Conservation (phyloP, 1,140 invertebrate genomes). For the Hylaeus volcanicus region DNA sequence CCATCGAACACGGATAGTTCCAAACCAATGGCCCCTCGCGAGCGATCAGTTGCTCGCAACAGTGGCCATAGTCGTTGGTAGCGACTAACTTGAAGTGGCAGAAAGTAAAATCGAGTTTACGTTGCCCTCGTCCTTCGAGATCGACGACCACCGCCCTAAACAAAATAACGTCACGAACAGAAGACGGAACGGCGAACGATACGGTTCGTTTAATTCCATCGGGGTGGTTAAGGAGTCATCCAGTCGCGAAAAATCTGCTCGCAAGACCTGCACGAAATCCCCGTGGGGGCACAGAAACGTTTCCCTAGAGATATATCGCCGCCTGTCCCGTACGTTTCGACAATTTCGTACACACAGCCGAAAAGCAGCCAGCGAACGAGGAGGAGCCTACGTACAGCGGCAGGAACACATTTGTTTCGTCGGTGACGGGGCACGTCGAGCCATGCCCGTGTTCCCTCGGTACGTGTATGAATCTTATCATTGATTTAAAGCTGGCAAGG, state of each 20-base stretch:
- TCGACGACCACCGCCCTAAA: no score
- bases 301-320: neutral
- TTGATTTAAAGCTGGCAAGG: slow-evolving; percentile 27
- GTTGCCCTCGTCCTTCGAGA: no score
- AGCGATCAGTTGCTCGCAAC: no score
- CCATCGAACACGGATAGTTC: no score
- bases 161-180: neutral
- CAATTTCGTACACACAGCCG: neutral
- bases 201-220: neutral
- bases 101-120: no score
- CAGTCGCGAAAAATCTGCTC: slow-evolving; percentile 1
- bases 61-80: no score
- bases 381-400: neutral
- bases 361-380: neutral
- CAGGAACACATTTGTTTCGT: slow-evolving; percentile 36
- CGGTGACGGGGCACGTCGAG: slow-evolving; percentile 24
- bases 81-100: no score
- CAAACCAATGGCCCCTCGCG: no score
- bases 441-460: slow-evolving; percentile 12
- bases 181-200: neutral
- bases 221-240: neutral
- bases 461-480: slow-evolving; percentile 37
- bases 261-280: neutral
- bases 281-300: neutral
- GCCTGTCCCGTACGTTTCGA: slow-evolving; percentile 15